Evolutionary conservation across 1,140 invertebrate genomes (phyloP), one percentile per base, ranked within the genome.

Genomic region (Platyscapa corneri): DNA sequence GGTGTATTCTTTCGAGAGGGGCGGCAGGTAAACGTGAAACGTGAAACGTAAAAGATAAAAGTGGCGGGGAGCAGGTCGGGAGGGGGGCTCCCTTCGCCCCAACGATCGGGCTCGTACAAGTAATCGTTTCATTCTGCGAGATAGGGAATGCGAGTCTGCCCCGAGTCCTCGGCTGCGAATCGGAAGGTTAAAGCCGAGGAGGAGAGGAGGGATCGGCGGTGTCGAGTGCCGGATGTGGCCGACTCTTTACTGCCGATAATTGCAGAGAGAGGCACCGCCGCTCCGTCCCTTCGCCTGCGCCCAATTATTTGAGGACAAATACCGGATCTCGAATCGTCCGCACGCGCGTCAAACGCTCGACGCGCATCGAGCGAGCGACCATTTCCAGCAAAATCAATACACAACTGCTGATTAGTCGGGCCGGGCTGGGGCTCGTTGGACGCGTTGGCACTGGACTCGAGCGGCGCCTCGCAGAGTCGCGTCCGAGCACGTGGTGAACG

Each of bases 231-330:
- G 93, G 93, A 93, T 93, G 93, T 93, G 93, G 93, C 91, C 88
- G 88, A 89, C 89, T 93, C 89, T 93, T 93, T 93, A 93, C 92
- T 91, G 90, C 92, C 90, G 91, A 91, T 93, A 93, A 93, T 93
- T 93, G 92, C 89, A 92, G 91, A 91, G 92, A 87, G 90, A 91
- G 72, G 87, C 87, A 88, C 88, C 90, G 80, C 67, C 12, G 6
- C 46, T 82, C 49, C 70, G 20, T 83, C 23, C 34, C 39, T 77
- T 16, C 74, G 37, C 30, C 65, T 12, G 86, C 89, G 87, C 86
- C 87, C 92, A 91, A 92, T 93, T 93, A 92, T 92, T 93, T 90
- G 92, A 90, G 86, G 92, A 92, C 91, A 93, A 93, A 91, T 89
- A 88, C 82, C 37, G 34, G 72, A 42, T 42, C 42, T n/a, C 3